Conservation (phyloP, 2,888 invertebrate genomes). For the Flexamia atlantica region DNA sequence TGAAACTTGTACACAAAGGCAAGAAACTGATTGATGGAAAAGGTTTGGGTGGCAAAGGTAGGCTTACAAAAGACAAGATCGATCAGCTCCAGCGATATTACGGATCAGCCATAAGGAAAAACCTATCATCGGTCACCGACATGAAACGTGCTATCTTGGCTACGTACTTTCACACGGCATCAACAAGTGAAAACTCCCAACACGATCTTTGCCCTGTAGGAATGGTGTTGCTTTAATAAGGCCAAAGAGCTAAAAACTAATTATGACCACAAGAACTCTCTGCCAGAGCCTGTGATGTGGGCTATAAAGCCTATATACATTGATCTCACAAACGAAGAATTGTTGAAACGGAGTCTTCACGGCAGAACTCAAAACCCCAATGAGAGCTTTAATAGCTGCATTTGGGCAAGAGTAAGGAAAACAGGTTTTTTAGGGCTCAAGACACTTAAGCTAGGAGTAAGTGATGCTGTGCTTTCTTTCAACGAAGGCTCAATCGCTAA, state of each 20-base stretch:
- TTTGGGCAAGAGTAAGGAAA: neutral
- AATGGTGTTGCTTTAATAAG: too few species aligned
- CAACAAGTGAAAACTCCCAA: too few species aligned
- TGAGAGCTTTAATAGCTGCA: slow-evolving; percentile 32
- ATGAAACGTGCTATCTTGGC: too few species aligned
- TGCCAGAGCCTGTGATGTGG: slow-evolving; percentile 22
- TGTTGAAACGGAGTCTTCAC: slow-evolving; percentile 57
- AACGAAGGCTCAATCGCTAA: slow-evolving; percentile 22
- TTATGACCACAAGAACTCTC: slow-evolving; percentile 5
- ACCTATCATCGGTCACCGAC: too few species aligned
- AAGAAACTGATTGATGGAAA: slow-evolving; percentile 53
- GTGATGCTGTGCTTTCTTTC: slow-evolving; percentile 2
- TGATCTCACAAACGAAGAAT: slow-evolving; percentile 6
- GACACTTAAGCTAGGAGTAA: neutral
- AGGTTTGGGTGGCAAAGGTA: slow-evolving; percentile 66
- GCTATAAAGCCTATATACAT: slow-evolving; percentile 21
- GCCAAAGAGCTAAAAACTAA: too few species aligned
- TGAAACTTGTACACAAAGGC: slow-evolving; percentile 4
- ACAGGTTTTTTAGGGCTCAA: neutral
- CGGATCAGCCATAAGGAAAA: slow-evolving; percentile 68
- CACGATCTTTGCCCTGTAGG: too few species aligned
- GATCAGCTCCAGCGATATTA: slow-evolving; percentile 69
- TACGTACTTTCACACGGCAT: too few species aligned
- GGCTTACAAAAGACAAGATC: slow-evolving; percentile 68
- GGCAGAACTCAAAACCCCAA: slow-evolving; percentile 55